Evolutionary conservation across 1,140 invertebrate species (phyloP), one percentile per base, ranked within the genome.

Genomic region (Lasaia peninsularis): DNA sequence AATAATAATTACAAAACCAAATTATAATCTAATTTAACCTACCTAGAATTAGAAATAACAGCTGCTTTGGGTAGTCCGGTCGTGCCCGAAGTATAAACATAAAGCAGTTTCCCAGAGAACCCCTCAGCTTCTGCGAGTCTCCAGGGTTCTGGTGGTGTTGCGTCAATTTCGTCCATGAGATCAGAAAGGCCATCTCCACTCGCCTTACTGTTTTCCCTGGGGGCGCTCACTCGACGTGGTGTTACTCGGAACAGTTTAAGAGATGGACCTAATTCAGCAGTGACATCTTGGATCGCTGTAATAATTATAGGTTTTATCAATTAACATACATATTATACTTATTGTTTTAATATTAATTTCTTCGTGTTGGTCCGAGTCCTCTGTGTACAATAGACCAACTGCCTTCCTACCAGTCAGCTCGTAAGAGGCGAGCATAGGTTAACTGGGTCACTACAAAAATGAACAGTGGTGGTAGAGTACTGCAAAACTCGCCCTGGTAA

Each of bases 41-140:
- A 94, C 92, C 94, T 92, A 7, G 92, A 92, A 78, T 95, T 92
- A 11, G 93, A 93, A 56, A 97, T 94, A 34, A 96, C 92, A n/a
- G 95, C 96, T 32, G 96, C 95, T 83, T 98, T 98, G 0, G 96
- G 96, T 35, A 97, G 79, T 4, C 96, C 96, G 20, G 96, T 97
- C 1, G 96, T 97, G 10, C 96, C 96, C 55, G 95, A 96, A 0
- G 96, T 97, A 76, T 95, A 97, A 70, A 97, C 96, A 75, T 96
- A 97, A 9, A 95, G 72, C 11, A 94, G 75, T 69, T 92, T 93
- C 62, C 94, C 93, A 40, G 88, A 75, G 60, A 85, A 84, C 0
- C 89, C 74, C 12, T 72, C 58, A 9, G 52, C 73, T 33, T 75
- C 74, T 8, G 85, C 60, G 92, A 92, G 18, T 7, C 63, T 65